These are phyloP conservation scores for Trissolcus japonicus DNA, from an alignment of 2,888 invertebrate genomes.

Conservation along the genomic window DNA sequence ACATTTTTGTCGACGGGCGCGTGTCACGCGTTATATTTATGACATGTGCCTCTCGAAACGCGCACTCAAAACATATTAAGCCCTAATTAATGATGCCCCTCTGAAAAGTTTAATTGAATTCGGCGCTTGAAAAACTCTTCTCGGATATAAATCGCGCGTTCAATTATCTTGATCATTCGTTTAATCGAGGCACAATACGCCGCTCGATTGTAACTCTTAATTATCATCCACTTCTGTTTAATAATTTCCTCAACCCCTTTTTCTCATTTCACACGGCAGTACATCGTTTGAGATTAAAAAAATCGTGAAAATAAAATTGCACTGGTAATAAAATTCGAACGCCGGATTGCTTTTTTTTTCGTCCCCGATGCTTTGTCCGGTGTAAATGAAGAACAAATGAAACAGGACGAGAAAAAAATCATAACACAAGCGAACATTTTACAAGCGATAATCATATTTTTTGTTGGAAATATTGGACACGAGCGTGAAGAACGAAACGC, in stretches of 20 bases:
- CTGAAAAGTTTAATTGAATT: neutral
- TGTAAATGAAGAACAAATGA: too few species aligned
- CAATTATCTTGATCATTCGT: slow-evolving; percentile 15
- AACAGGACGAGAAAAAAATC: too few species aligned
- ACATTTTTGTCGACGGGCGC: slow-evolving; percentile 19
- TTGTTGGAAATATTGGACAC: neutral
- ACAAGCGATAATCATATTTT: slow-evolving; percentile 2
- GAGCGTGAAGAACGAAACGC: neutral
- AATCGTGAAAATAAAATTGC: too few species aligned
- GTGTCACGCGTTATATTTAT: neutral
- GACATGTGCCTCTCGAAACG: neutral
- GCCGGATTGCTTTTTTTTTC: too few species aligned
- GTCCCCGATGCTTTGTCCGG: too few species aligned
- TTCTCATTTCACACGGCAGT: too few species aligned
- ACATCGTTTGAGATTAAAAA: too few species aligned
- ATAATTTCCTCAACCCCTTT: neutral
- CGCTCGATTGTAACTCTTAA: slow-evolving; percentile 2
- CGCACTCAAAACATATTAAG: slow-evolving; percentile 14
- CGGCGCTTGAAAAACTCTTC: neutral
- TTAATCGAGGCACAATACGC: neutral
- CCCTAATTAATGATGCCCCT: slow-evolving; percentile 11
- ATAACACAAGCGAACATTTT: neutral
- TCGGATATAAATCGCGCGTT: neutral
- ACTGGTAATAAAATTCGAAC: too few species aligned
- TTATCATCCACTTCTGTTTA: slow-evolving; percentile 3